Percentiles rank a stretch among this genome's conserved stretches.
Conservation (phyloP, 1,140 invertebrate genomes). For the Tetramorium alpestre region DNA sequence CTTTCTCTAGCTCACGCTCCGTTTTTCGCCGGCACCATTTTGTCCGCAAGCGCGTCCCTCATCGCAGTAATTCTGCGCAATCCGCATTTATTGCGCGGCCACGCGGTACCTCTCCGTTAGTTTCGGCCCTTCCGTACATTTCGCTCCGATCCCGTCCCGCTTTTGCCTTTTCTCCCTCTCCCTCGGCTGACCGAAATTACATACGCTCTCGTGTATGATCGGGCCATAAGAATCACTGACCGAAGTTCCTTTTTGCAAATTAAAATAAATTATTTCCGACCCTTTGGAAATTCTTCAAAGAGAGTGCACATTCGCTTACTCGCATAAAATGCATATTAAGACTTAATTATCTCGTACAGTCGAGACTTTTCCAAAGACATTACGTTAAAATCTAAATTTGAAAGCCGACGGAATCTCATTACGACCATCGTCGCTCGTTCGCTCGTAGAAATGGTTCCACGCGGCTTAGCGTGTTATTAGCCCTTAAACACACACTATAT, state of each 20-base stretch:
- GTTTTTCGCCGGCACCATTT: constrained; percentile 45
- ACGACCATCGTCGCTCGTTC: background rate
- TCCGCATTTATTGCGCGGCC: constrained; percentile 67
- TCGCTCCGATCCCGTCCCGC: background rate
- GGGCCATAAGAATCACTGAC: constrained; percentile 40
- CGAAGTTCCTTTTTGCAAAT: constrained; percentile 24
- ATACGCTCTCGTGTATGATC: constrained; percentile 18
- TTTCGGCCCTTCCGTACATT: constrained; percentile 43
- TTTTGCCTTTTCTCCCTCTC: background rate
- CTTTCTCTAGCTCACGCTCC: constrained; percentile 23
- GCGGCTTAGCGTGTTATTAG: constrained; percentile 44
- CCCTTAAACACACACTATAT: constrained; percentile 20
- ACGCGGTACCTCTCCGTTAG: constrained; percentile 31
- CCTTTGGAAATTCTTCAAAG: background rate
- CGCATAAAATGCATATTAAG: background rate
- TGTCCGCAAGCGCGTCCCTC: constrained; percentile 35
- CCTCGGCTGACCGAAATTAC: constrained; percentile 37
- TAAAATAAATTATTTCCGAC: constrained; percentile 38
- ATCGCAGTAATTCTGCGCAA: constrained; percentile 63
- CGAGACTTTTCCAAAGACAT: background rate
- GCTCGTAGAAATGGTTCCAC: constrained; percentile 27
- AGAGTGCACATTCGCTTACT: background rate
- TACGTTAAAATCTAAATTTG: background rate
- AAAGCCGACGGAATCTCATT: constrained; percentile 2
- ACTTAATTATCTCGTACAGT: background rate